Base-by-base conservation (phyloP, 2,888 invertebrate species). In the Sphaeridia pumilis region DNA sequence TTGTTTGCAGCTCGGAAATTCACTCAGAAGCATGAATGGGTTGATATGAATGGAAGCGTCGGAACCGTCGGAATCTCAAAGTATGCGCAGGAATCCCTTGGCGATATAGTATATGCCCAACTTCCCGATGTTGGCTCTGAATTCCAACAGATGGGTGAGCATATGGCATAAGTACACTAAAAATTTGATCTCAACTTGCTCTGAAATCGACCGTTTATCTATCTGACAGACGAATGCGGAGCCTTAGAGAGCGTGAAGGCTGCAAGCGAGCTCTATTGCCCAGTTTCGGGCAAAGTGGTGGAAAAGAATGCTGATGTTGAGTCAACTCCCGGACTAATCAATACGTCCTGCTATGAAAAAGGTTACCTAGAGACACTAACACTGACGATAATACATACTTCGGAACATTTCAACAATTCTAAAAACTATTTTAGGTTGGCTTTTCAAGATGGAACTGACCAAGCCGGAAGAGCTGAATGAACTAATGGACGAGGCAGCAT, bases 181-280 rank as follows among this genome's bases (percentile, higher is more conserved):
- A n/a, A n/a, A n/a, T n/a, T n/a, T n/a, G n/a, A n/a, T n/a, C n/a
- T n/a, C n/a, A n/a, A n/a, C n/a, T n/a, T n/a, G n/a, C n/a, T n/a
- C n/a, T n/a, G n/a, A n/a, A n/a, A n/a, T n/a, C n/a, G n/a, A n/a
- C n/a, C n/a, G n/a, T n/a, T n/a, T n/a, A n/a, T n/a, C n/a, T n/a
- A n/a, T n/a, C n/a, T n/a, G n/a, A 26, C 67, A 83, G 92, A 87
- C 65, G 93, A 94, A 73, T 92, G 89, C 69, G 97, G 95, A 12
- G 93, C 94, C 1, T 71, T 98, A 62, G 98, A 98, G 74, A 94
- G 94, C 73, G 97, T 98, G 0, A 98, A 98, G 72, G 95, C 97
- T 27, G 97, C 94, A n/a, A 94, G 93, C 68, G 97, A 97, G 74
- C 76, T 97, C 22, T 94, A 86, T 70, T 84, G 87, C 48, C 97